A percentile compares a stretch with the other conserved stretches of the same genome.
Conservation (phyloP, 2,888 invertebrate genomes). For the Philereme vetulata region DNA sequence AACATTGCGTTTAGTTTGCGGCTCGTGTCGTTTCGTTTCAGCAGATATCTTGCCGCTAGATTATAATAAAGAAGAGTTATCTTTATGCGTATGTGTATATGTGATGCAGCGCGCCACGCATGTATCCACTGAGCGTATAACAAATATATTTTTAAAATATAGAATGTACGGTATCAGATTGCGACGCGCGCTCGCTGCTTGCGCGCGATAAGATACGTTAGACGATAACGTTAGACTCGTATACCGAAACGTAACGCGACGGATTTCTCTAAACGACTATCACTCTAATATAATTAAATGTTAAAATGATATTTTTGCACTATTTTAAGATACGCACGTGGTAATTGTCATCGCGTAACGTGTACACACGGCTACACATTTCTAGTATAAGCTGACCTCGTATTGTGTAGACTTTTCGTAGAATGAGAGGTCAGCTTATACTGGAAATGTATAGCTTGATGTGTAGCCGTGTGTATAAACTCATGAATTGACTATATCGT, state of each 20-base stretch:
- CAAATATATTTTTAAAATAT: no score
- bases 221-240: background rate
- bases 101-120: background rate
- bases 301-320: conserved; percentile 51
- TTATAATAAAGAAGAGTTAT: conserved; percentile 43
- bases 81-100: conserved; percentile 3
- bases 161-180: no score
- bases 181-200: no score
- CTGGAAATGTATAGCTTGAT: no score
- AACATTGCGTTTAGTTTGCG: background rate
- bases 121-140: background rate
- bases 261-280: conserved; percentile 15
- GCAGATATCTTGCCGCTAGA: conserved; percentile 53
- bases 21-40: conserved; percentile 24
- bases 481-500: conserved; percentile 44
- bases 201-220: background rate
- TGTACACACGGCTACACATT: no score
- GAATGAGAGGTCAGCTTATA: no score
- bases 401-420: no score
- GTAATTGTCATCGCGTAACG: conserved; percentile 47
- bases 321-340: conserved; percentile 46
- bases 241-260: conserved; percentile 25
- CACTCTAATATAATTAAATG: conserved; percentile 37
- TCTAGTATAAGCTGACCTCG: no score
- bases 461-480: conserved; percentile 51